A percentile compares a stretch with the other conserved stretches of the same genome.
These are phyloP conservation scores for Cataglyphis cursor DNA, from an alignment of 2,888 invertebrate species.

Conservation along the genomic window DNA sequence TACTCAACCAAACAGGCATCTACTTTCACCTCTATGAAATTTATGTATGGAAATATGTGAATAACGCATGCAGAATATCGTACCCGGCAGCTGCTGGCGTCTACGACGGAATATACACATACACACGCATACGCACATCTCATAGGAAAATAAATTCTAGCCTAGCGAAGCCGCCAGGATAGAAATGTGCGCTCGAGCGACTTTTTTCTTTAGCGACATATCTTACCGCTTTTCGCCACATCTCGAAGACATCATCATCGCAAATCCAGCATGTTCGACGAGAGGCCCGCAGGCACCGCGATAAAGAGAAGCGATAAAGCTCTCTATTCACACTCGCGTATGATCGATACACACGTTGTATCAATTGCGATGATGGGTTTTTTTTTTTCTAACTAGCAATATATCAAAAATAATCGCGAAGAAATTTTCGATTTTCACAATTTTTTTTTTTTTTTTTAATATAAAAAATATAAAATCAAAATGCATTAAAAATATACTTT, in stretches of 20 bases:
- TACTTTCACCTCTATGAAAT: slow-evolving; percentile 78
- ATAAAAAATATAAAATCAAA: neutral
- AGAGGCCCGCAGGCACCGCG: slow-evolving; percentile 1
- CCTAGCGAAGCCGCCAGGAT: slow-evolving; percentile 75
- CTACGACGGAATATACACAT: slow-evolving; percentile 70
- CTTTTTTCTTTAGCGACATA: slow-evolving; percentile 63
- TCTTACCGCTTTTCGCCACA: slow-evolving; percentile 37
- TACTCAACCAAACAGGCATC: slow-evolving; percentile 59
- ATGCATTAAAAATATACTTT: neutral
- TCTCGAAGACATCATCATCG: slow-evolving; percentile 33
- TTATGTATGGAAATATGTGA: slow-evolving; percentile 84
- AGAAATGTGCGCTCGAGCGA: slow-evolving; percentile 80
- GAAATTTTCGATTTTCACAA: neutral
- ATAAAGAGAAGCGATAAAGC: slow-evolving; percentile 31
- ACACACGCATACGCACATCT: slow-evolving; percentile 61
- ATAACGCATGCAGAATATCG: slow-evolving; percentile 84
- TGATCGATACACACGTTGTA: neutral
- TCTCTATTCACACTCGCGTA: neutral
- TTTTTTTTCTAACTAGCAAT: neutral
- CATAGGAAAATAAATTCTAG: slow-evolving; percentile 82
- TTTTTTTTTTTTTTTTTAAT: neutral
- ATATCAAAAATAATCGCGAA: neutral
- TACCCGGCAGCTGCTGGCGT: slow-evolving; percentile 80
- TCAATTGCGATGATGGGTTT: neutral
- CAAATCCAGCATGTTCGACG: slow-evolving; percentile 38